These are phyloP conservation scores for Beroe forskalii DNA, from an alignment of 37 sponge, comb jelly and placozoan genomes.

Conservation along the genomic window DNA sequence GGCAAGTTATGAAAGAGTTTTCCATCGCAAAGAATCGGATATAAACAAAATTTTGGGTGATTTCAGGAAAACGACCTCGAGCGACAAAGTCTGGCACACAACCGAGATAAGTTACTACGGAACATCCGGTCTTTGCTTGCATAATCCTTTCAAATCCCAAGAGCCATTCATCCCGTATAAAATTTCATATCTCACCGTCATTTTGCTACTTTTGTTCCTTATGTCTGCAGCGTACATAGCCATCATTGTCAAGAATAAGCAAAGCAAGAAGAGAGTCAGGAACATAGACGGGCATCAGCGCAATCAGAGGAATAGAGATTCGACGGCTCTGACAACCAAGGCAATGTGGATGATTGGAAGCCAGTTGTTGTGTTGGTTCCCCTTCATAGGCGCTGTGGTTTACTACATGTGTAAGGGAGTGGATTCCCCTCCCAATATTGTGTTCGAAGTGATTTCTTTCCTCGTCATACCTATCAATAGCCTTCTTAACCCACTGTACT, in stretches of 20 bases:
- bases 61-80: neutral
- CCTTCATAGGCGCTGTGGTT: too few relatives aligned
- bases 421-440: too few relatives aligned
- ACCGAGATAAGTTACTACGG: neutral
- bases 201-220: neutral
- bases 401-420: too few relatives aligned
- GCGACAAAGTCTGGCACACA: neutral
- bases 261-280: too few relatives aligned
- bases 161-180: neutral
- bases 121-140: neutral
- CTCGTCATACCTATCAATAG: too few relatives aligned
- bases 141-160: neutral
- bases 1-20: neutral
- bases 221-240: neutral
- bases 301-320: too few relatives aligned
- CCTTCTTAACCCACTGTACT: too few relatives aligned
- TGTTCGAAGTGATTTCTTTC: too few relatives aligned
- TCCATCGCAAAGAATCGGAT: neutral
- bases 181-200: neutral
- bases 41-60: neutral
- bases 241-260: neutral
- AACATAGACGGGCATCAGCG: too few relatives aligned
- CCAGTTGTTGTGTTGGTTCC: too few relatives aligned
- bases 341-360: too few relatives aligned
- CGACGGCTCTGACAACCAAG: too few relatives aligned